Evolutionary conservation across 2,888 invertebrate genomes (phyloP), one percentile per base, ranked within the genome.

Genomic region (Lithophane socia): DNA sequence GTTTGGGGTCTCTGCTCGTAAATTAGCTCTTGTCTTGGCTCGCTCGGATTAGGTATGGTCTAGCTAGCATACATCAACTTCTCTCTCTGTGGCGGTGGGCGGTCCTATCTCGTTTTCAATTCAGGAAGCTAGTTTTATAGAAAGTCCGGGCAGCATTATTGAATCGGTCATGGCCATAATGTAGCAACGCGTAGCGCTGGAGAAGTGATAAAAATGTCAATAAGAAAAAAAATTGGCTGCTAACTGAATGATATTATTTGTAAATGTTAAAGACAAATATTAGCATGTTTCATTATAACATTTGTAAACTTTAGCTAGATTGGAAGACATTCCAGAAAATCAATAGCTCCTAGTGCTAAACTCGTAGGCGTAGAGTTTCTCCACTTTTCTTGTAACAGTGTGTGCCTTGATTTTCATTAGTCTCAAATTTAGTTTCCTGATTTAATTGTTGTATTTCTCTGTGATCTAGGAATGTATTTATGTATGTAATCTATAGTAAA

Each of bases 401-500:
- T 82, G 87, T 89, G 90, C 89, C 92, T 91, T 88, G 83, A 83
- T 87, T 87, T 86, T 80, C 71, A 67, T 86, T 84, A 86, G 77
- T 85, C 78, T 84, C 77, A 72, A 75, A 74, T 58, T 63, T 87
- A 80, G 83, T 80, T 80, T 80, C 70, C 78, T 78, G 73, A 67
- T 83, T 79, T 79, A 85, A 77, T 86, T 85, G 85, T 89, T 91
- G 86, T 90, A 91, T 90, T 89, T 90, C 91, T 92, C 95, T 95
- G 95, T 95, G 95, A 95, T 95, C 92, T 94, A 92, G 92, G 90
- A 91, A 91, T 90, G 91, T 88, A 90, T 88, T 86, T 86, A 86
- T 85, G 82, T 85, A 82, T 85, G 79, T 88, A 82, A 89, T 85
- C 73, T 83, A 76, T 81, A 82, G 80, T 77, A 44, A 63, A 77